Evolutionary conservation across 2,888 invertebrate species (phyloP), one percentile per base, ranked within the genome.

Genomic region (Girardia tigrina): DNA sequence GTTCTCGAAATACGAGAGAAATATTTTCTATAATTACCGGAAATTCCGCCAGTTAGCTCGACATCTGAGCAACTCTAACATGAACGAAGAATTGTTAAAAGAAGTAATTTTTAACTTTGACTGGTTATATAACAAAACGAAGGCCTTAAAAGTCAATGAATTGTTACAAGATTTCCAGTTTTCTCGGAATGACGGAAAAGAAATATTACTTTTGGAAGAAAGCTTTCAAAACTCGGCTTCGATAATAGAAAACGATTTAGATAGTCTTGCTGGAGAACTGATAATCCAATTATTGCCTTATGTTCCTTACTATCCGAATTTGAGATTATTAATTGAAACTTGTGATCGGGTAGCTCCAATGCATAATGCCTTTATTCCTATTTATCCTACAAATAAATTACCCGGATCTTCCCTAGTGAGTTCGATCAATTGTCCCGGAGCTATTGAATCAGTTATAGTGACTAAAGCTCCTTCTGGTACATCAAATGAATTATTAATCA

Each of bases 111-210:
- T 84, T 78, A 82, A 81, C 78, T 84, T 83, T 76, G 82, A 83
- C 73, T 84, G 83, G 83, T 77, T 84, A 71, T 81, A 82, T 79
- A 81, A 80, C 78, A 84, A 83, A 77, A 81, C 81, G 12, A 81
- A 81, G 75, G 82, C 83, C 0, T 77, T 83, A 23, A 82, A 82
- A 0, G 75, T 83, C 74, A 80, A 82, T 72, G 81, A 81, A 75
- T 80, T 82, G 27, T 78, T 84, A 76, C 79, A 79, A 1, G 83
- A 84, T 77, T 82, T 83, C 76, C 79, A 78, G 0, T 79, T 83
- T 6, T 6, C 56, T n/a, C 4, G 56, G 23, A 56, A n/a, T n/a
- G 56, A 23, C n/a, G 56, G 56, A 8, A 56, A 56, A 56, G 81
- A 74, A 42, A 71, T 75, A n/a, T 28, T 28, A 1, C 78, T 84